Conservation (phyloP, 2,797 vertebrate genomes). For the Etheostoma nigrum region DNA sequence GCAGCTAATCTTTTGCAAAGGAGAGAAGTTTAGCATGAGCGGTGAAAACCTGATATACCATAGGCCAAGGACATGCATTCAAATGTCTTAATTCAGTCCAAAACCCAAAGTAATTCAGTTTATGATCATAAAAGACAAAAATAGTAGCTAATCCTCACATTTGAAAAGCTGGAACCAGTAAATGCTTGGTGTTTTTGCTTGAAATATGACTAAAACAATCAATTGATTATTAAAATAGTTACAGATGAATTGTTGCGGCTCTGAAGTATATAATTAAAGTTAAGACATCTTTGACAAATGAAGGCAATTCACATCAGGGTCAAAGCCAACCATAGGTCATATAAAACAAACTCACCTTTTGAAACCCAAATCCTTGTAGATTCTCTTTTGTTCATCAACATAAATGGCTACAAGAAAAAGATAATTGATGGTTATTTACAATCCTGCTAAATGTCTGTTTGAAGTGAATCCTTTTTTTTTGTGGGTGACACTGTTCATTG, state of each 20-base stretch:
- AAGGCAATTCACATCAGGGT: neutral
- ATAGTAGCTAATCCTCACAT: neutral
- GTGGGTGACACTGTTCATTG: neutral
- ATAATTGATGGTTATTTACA: slow-evolving; percentile 17
- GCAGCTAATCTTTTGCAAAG: neutral
- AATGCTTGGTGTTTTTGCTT: neutral
- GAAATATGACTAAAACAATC: neutral
- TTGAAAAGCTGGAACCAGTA: neutral
- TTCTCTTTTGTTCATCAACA: slow-evolving; percentile 87
- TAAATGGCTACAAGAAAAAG: slow-evolving; percentile 83
- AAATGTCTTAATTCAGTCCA: neutral
- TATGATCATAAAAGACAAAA: neutral
- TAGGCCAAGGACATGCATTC: neutral
- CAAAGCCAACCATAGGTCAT: neutral
- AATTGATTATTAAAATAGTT: neutral
- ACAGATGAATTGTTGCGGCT: neutral
- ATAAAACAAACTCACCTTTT: slow-evolving; percentile 80
- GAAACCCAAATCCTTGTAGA: slow-evolving; percentile 88
- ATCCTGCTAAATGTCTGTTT: neutral
- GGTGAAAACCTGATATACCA: neutral
- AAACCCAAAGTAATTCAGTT: neutral
- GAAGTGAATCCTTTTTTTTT: neutral
- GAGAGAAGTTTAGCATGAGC: slow-evolving; percentile 5
- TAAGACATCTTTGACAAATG: neutral
- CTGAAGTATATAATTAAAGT: neutral